phyloP scores from a whole-genome alignment of 2,797 vertebrate species.

The Etheostoma nigrum region DNA sequence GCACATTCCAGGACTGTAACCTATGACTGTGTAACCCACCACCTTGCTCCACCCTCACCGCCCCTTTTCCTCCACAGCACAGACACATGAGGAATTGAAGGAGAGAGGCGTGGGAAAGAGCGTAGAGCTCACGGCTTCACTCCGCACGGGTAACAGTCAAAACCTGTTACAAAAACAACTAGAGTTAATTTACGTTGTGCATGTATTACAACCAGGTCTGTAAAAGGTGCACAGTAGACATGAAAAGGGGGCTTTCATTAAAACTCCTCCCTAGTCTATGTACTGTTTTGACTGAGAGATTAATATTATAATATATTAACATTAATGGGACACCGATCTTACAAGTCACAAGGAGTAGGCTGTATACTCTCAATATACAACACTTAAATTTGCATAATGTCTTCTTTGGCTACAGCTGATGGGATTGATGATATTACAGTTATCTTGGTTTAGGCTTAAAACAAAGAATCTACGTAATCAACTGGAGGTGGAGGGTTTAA shows the following conservation, averaged over 20 bases:
- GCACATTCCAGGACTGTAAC: slow-evolving; percentile 84
- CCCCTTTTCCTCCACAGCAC: slow-evolving; percentile 48
- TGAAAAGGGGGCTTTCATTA: neutral
- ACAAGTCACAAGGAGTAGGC: neutral
- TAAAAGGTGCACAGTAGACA: neutral
- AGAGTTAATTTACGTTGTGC: neutral
- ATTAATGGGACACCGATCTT: neutral
- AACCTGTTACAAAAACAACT: slow-evolving; percentile 25
- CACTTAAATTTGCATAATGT: neutral
- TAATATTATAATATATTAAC: slow-evolving; percentile 13
- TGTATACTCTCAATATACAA: neutral
- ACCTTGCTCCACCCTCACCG: slow-evolving; percentile 48
- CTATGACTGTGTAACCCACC: slow-evolving; percentile 71
- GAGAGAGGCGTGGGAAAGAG: slow-evolving; percentile 78
- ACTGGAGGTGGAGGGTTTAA: neutral
- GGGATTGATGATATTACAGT: slow-evolving; percentile 7
- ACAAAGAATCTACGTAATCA: neutral
- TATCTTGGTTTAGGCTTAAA: slow-evolving; percentile 5
- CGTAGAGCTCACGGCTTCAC: slow-evolving; percentile 36
- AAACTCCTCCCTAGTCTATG: neutral
- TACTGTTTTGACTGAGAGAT: slow-evolving; percentile 14
- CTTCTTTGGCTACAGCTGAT: neutral
- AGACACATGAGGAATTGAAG: slow-evolving; percentile 33
- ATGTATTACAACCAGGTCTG: neutral
- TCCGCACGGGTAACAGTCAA: slow-evolving; percentile 36